Percentiles rank a stretch among this genome's conserved stretches.
Evolutionary conservation across 2,113 vertebrate genomes (phyloP).

Genomic region (Macaca fascicularis): DNA sequence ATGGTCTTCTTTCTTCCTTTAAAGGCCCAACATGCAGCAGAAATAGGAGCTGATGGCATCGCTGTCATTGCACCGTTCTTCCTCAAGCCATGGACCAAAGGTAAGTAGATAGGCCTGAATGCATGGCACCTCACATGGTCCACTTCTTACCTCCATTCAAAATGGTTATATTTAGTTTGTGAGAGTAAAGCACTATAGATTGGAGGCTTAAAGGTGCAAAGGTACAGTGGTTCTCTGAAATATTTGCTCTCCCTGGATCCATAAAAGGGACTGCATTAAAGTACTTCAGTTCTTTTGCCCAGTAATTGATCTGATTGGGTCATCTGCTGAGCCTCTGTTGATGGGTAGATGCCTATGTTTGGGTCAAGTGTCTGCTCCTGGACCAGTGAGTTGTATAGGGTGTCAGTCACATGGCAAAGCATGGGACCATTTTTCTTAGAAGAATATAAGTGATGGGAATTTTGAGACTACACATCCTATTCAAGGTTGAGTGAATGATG

Average conservation of each 20-base stretch:
- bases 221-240: neutral
- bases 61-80: conserved; percentile 93
- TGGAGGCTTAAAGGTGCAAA: neutral
- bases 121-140: neutral
- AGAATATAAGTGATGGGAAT: neutral
- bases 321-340: neutral
- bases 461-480: neutral
- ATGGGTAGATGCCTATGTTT: neutral
- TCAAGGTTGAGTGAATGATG: neutral
- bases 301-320: neutral
- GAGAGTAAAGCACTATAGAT: neutral
- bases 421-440: neutral
- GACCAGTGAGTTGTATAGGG: neutral
- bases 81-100: conserved; percentile 90
- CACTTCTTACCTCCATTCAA: neutral
- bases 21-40: conserved; percentile 92
- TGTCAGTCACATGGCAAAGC: neutral
- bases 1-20: conserved; percentile 36
- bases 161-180: neutral
- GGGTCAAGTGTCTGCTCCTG: neutral
- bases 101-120: conserved; percentile 75
- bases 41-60: conserved; percentile 90
- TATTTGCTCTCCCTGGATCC: neutral
- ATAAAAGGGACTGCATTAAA: neutral
- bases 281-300: neutral